Base-by-base conservation (phyloP, 1,140 invertebrate genomes). In the Cotesia vestalis region DNA sequence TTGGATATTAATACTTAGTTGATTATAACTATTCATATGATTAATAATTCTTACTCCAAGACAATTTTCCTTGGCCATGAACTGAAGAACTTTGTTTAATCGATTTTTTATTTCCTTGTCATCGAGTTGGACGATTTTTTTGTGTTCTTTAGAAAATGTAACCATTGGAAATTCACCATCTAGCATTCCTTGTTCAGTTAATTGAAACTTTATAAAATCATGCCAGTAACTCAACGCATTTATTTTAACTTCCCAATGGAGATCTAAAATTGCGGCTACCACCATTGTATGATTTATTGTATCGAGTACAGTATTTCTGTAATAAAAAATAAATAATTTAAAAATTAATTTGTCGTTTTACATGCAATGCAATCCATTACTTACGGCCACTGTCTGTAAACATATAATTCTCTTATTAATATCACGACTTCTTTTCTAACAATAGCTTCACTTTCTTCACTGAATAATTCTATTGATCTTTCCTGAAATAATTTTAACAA, bases 201-300 rank as follows among this genome's bases (percentile, higher is more conserved):
- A 80, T 73, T 91, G 87, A 2, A 89, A 88, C 12, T 89, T 84
- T 12, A 94, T 91, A 12, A 92, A 90, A 34, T 89, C 82, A 52
- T 88, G 87, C 93, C 93, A 95, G 74, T 92, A 94, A 60, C 89
- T 84, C 0, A 95, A 78, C 0, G 91, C 91, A 63, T 89, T 90
- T 0, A 91, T 77, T 81, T 94, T 93, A 0, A 94, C 93, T 82
- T 94, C 93, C 92, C 93, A 93, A 77, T 94, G 91, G 57, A 94
- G 88, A 83, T 94, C 94, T 4, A 88, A 87, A 0, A 91, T 85
- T 5, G 91, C 90, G 8, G 91, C 89, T 17, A 88, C 84, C 3
- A 89, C 88, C 88, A 94, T 92, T 4, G 88, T 84, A 40, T 81
- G 69, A 38, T 76, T 80, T 76, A 88, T 84, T n/a, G 69, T 38